Base-by-base conservation (phyloP, 2,113 vertebrate species). In the Coregonus clupeaformis region DNA sequence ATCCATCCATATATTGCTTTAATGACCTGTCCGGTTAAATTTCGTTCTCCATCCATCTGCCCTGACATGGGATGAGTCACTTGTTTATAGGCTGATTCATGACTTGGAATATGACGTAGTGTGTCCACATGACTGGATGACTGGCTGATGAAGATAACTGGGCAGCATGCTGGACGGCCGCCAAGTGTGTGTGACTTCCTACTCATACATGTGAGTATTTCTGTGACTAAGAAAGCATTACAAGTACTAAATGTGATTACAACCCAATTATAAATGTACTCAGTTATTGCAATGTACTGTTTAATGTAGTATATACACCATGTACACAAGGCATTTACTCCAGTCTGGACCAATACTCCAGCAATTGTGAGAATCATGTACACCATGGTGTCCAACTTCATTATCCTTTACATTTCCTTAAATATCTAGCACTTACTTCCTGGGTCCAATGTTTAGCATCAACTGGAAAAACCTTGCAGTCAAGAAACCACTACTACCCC, bases 21-120 rank as follows among this genome's bases (percentile, higher is more conserved):
- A 88, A 89, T 86, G 79, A 77, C 80, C 82, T 89, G 91, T 88
- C 89, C 81, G 68, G 83, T 76, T 83, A 67, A 69, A 77, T 87
- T 83, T 76, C 71, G 81, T 67, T 84, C 73, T 79, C 84, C 82
- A 89, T 90, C 85, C 69, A 82, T 92, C 89, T 82, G 80, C 69
- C 13, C 71, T 79, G 77, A 83, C 80, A 82, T 30, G 4, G 59
- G 42, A 30, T 69, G 83, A 85, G 77, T 84, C 78, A 30, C 60
- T 84, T 65, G 47, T 84, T 82, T 83, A 24, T 66, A 14, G 55
- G 70, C 45, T 86, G 77, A 88, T 88, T 88, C 80, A 89, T 79
- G 72, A 63, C 71, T 72, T 55, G 73, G 72, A 72, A 80, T 55
- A 72, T 75, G 80, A 88, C 73, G 36, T 13, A 80, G 68, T 9